phyloP scores from a whole-genome alignment of 2,797 vertebrate species.

The Sphaeramia orbicularis region DNA sequence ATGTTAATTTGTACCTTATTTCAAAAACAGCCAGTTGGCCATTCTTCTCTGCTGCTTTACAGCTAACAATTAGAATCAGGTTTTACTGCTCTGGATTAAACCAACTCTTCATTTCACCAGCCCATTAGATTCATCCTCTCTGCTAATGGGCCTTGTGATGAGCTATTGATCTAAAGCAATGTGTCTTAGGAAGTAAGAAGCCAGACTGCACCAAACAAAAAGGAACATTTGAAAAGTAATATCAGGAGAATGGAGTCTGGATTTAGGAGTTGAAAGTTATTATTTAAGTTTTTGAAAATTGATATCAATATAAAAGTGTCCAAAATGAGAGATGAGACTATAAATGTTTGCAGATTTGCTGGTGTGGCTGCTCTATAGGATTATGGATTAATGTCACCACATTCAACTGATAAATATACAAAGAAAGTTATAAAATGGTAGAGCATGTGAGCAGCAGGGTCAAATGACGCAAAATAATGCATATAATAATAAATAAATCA shows the following conservation, averaged over 20 bases:
- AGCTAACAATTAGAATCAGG: constrained; percentile 50
- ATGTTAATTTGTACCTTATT: constrained; percentile 44
- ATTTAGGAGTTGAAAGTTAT: constrained; percentile 2
- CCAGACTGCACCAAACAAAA: constrained; percentile 28
- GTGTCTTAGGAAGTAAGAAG: constrained; percentile 59
- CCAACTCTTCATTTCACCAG: constrained; percentile 61
- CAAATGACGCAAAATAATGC: too few relatives aligned
- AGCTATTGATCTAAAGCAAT: constrained; percentile 82
- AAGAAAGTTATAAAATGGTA: too few relatives aligned
- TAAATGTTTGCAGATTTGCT: too few relatives aligned
- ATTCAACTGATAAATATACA: too few relatives aligned
- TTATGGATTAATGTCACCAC: too few relatives aligned
- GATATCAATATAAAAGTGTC: too few relatives aligned
- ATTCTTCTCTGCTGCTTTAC: constrained; percentile 32
- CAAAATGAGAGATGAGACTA: too few relatives aligned
- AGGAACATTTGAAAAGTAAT: constrained; percentile 21
- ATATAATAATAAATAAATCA: too few relatives aligned
- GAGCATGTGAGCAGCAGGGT: too few relatives aligned
- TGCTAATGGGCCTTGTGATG: constrained; percentile 84
- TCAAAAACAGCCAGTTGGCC: constrained; percentile 39
- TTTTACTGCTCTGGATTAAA: constrained; percentile 54
- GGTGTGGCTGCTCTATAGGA: too few relatives aligned
- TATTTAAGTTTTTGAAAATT: neutral
- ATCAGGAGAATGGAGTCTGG: constrained; percentile 16
- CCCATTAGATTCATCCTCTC: constrained; percentile 79